Percentiles rank a stretch among this genome's conserved stretches.
These are phyloP conservation scores for Rhabdomys pumilio DNA, from an alignment of 2,797 vertebrate species.

Conservation along the genomic window DNA sequence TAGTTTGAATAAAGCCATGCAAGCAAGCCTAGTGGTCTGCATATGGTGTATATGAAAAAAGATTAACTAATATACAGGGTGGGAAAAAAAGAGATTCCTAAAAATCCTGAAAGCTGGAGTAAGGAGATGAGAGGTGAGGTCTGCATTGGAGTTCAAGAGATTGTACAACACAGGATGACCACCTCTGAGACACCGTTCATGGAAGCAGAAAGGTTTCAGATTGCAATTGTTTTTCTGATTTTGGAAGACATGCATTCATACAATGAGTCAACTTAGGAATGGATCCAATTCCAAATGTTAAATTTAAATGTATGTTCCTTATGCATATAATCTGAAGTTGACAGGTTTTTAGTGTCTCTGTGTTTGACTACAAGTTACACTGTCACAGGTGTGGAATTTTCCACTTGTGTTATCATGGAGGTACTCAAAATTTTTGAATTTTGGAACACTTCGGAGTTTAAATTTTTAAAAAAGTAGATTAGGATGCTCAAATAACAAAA, in stretches of 20 bases:
- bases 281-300: not conserved
- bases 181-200: not conserved
- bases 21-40: not conserved
- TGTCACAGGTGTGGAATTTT: not conserved
- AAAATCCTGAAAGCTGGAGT: conserved; percentile 45
- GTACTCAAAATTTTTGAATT: not conserved
- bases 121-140: not conserved
- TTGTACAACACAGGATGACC: not conserved
- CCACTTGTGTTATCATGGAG: too few species aligned
- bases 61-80: not conserved
- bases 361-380: not conserved
- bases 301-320: not conserved
- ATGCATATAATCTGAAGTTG: not conserved
- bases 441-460: not conserved
- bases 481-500: not conserved
- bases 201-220: not conserved
- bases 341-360: not conserved
- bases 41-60: not conserved
- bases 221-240: not conserved
- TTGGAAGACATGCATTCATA: not conserved
- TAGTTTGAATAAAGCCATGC: conserved; percentile 15
- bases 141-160: not conserved
- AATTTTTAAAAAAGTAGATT: not conserved
- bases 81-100: not conserved
- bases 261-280: not conserved